Base-by-base conservation (phyloP, 2,113 vertebrate genomes). In the Centrocercus urophasianus region DNA sequence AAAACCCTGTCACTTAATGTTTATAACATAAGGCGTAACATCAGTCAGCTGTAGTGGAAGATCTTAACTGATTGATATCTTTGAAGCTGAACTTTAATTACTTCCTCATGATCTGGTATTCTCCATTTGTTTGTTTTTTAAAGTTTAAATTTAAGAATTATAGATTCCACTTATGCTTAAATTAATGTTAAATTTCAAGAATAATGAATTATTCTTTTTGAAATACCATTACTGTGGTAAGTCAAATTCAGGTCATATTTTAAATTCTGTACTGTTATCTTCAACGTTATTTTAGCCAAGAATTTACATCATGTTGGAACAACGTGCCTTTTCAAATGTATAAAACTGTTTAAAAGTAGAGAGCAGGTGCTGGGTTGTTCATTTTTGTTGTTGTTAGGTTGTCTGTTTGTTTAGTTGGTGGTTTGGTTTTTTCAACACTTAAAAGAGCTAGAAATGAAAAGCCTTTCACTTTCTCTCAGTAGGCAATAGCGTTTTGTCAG, bases 21-120 rank as follows among this genome's bases (percentile, higher is more conserved):
- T 42, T 59, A 34, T 74, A 83, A n/a, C 13, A 7, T 36, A 54
- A 85, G 52, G 8, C 0, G 0, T 86, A 54, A 32, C 54, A 70
- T 90, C 54, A 36, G 2, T 86, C 36, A 73, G n/a, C 24, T 75
- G 8, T 61, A 82, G 27, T 79, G 36, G 69, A 84, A 82, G 27
- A 57, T 78, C 36, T 79, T 65, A 11, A n/a, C 82, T 71, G 78
- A 70, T 80, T 79, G 30, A 50, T 77, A 45, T 74, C 82, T 91
- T 85, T 89, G 78, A 96, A 85, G 82, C 72, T 40, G 47, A 45
- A 79, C 28, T 65, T 76, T 13, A 83, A 65, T 84, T 86, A n/a
- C 4, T 8, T 79, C 59, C 24, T 82, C 11, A 36, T 76, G 42
- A 69, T 75, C 52, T 84, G n/a, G 13, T 84, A 8, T 72, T 73